Evolutionary conservation across 2,113 vertebrate species (phyloP), one percentile per base, ranked within the genome.

Genomic region (Gymnobelideus leadbeateri): DNA sequence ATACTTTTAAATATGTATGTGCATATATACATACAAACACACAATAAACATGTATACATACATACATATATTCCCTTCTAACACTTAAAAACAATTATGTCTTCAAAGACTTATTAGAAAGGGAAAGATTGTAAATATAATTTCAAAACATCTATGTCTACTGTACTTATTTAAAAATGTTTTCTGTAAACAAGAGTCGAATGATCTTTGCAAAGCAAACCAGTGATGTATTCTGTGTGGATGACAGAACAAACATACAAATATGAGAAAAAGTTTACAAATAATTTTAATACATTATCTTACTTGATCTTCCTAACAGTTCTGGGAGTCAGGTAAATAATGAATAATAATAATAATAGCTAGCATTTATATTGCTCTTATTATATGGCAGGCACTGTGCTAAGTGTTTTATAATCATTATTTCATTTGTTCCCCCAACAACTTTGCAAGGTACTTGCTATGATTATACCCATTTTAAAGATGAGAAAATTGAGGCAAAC

Each of bases 171-270:
- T 49, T 26, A 77, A 3, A 52, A 5, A 11, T 19, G 46, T 77
- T 53, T 46, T 94, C 31, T 90, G 51, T 68, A 94, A 91, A 6
- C 28, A 52, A 93, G 47, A 93, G 37, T 51, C 46, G 92, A 90
- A 96, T 93, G 91, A 93, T 97, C 57, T 37, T 91, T 47, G 50
- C 53, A 97, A 91, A 94, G 50, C 94, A 25, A 91, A 94, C 3
- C 19, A 95, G 54, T 21, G 89, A 91, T 28, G 94, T 37, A 26
- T 90, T 25, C 89, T 96, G 51, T 51, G 90, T 84, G 0, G 2
- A 77, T 31, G 54, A 37, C 25, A 54, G 92, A 93, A 97, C 68
- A 37, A n/a, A 49, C 47, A 49, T 49, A 49, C n/a, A n/a, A n/a
- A n/a, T n/a, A 49, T 49, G 47, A 49, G 47, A 49, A 49, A 68